Evolutionary conservation across 2,888 invertebrate species (phyloP), one percentile per base, ranked within the genome.

Genomic region (Hirtodrosophila trivittata): DNA sequence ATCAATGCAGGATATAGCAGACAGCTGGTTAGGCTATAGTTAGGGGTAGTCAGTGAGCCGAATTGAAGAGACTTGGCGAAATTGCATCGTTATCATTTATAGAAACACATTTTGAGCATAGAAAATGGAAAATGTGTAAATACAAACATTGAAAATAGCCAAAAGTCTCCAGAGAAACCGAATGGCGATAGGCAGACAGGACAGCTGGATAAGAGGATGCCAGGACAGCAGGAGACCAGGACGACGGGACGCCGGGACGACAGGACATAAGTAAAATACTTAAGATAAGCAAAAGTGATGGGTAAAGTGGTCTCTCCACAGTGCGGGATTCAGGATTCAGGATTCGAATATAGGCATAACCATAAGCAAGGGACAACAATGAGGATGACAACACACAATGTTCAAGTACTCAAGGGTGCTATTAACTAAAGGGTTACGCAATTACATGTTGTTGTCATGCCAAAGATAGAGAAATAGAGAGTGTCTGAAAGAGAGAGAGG

Each of bases 361-460:
- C 66, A 82, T 60, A 60, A 71, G 52, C 50, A 45, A 51, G 52
- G 45, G 62, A 71, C 52, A 52, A 43, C 59, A 21, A 50, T 33
- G 33, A 56, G 50, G 26, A 45, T 41, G 51, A 50, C 54, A 62
- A 59, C 41, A 70, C 65, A 72, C 64, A 66, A 55, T 66, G 68
- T 65, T 59, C 77, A 67, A 77, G 81, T 75, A 83, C 83, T 81
- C 83, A 81, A 77, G 86, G 83, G 83, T 71, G 69, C 83, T 76
- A 86, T 83, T 83, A 83, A 86, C 83, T 83, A 83, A 86, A 86
- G 83, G 83, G 86, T 83, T 86, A 77, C 80, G 77, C 83, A 86
- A 83, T 83, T 86, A 83, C 82, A 82, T 77, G 83, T 75, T 68
- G 9, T 28, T 28, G 28, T 28, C 28, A 28, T 28, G 58, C 57